Evolutionary conservation across 2,797 vertebrate species (phyloP), one percentile per base, ranked within the genome.

Genomic region (Oreonectes daqikongensis): DNA sequence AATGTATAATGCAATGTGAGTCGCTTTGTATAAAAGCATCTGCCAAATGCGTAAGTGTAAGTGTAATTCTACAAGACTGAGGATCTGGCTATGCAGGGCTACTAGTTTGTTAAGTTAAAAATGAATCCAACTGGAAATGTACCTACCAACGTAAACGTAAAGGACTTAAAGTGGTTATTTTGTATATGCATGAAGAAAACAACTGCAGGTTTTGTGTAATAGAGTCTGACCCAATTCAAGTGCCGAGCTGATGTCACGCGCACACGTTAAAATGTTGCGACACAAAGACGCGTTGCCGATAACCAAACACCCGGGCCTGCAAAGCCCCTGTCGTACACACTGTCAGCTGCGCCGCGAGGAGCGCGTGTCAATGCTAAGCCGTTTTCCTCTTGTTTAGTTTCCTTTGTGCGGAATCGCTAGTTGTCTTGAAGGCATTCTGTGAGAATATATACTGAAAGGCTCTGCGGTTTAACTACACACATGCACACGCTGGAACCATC

Each of bases 321-420:
- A 71, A 48, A 22, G 55, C 69, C 64, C 46, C 60, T 64, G 59
- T 73, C 30, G 52, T 38, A 64, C 18, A 52, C 20, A 26, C 38
- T 52, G 44, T 28, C 18, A 17, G 2, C 35, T 8, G 57, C 30
- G 7, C 2, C 17, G 70, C 24, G 44, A 35, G 30, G 50, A 63
- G 70, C 26, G 30, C 46, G 44, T 72, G 17, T 72, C 2, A 42
- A 63, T 18, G 30, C 44, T 64, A 73, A 73, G 71, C 71, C 50
- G 46, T 63, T 52, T 38, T 32, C 59, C 44, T 40, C 59, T 73
- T 12, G 1, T 72, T 72, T 72, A 5, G 1, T 72, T 35, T 61
- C 18, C 40, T 35, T 38, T 24, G 57, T 59, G 15, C 24, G 1
- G 24, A 28, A 30, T 28, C 26, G 5, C n/a, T n/a, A n/a, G n/a